Base-by-base conservation (phyloP, 2,113 vertebrate genomes). In the Oenanthe oenanthe region DNA sequence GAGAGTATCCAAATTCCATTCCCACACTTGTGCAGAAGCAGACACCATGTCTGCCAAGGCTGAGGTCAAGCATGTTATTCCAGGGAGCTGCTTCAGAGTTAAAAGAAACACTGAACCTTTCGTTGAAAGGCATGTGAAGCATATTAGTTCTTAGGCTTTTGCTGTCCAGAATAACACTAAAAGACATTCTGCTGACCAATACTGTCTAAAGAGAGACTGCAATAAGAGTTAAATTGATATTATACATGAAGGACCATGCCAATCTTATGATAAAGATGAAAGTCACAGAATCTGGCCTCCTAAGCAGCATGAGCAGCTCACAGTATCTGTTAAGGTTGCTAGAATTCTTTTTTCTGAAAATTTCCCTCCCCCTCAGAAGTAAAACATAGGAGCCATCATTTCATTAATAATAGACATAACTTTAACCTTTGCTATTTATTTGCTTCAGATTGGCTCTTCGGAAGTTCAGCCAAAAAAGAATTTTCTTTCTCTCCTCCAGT, bases 1-100 rank as follows among this genome's bases (percentile, higher is more conserved):
- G 51, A 16, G 71, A 63, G 48, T 62, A 85, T 89, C 73, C 75
- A 70, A 88, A 96, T 96, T 96, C 93, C 93, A 85, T 96, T 96
- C 94, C 95, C 89, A 95, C 89, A 92, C 82, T 93, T 21, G 71
- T 45, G 67, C 38, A 71, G 85, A 85, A 62, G 72, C 93, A 95
- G 72, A 89, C 85, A 85, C 58, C 82, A 61, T 38, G 75, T 66
- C 93, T 96, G 95, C 92, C 95, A 96, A 93, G 79, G 61, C 82
- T 73, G 88, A 95, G 93, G 93, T 96, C 93, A 95, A 88, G 67
- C 84, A 43, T 80, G 85, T 88, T 96, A 85, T 92, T 95, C 62
- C 81, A 82, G 78, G 42, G 78, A 92, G 58, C 24, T 66, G 58
- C 92, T 92, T 93, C 48, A 68, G 25, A 85, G 31, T 68, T 72